Conservation (phyloP, 2,888 invertebrate genomes). For the Epistrophella euchroma region DNA sequence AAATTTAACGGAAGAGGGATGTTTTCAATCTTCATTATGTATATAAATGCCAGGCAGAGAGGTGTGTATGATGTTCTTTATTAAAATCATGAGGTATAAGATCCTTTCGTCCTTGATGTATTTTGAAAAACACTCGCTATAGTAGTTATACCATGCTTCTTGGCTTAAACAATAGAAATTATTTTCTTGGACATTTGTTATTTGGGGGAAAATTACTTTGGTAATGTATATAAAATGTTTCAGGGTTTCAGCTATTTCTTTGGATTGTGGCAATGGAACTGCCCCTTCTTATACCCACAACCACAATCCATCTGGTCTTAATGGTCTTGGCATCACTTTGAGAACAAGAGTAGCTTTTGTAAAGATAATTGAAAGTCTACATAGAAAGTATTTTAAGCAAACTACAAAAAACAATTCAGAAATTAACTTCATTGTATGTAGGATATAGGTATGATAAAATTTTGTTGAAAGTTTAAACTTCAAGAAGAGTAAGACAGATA, state of each 20-base stretch:
- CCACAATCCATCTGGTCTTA: slow-evolving; percentile 12
- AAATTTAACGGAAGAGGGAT: slow-evolving; percentile 37
- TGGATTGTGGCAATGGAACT: slow-evolving; percentile 2
- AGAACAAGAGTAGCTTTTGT: not conserved
- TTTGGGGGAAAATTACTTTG: slow-evolving; percentile 20
- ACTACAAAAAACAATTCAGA: not conserved
- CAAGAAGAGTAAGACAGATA: not conserved
- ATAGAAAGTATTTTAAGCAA: slow-evolving; percentile 28
- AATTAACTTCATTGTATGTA: too few species aligned
- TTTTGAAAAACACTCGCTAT: too few species aligned
- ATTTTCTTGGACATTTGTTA: slow-evolving; percentile 38
- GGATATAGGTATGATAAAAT: too few species aligned
- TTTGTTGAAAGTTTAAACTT: not conserved
- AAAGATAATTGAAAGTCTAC: slow-evolving; percentile 33
- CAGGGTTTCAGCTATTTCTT: not conserved
- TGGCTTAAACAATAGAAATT: slow-evolving; percentile 24
- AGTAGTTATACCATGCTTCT: not conserved
- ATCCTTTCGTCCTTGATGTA: slow-evolving; percentile 14
- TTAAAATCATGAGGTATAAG: slow-evolving; percentile 28
- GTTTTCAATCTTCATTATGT: slow-evolving; percentile 67
- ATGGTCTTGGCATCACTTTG: slow-evolving; percentile 9
- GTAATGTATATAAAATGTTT: not conserved
- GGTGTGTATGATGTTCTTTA: slow-evolving; percentile 30
- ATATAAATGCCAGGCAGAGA: slow-evolving; percentile 17
- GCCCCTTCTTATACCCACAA: not conserved